Evolutionary conservation across 2,113 vertebrate genomes (phyloP).

Genomic region (Sisor rabdophorus): DNA sequence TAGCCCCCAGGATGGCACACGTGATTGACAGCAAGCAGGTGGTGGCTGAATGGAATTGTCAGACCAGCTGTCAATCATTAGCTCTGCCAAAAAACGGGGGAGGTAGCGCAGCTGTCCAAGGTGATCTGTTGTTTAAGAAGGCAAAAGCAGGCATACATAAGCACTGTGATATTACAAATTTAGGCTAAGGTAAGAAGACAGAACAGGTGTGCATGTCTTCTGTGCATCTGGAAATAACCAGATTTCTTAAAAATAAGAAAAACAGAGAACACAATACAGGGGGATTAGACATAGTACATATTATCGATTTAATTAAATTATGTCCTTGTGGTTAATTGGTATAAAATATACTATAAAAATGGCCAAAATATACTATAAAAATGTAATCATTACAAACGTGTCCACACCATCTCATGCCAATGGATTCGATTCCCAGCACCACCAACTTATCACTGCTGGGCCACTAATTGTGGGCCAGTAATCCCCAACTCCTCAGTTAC

Average conservation of each 20-base stretch:
- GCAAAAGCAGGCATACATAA: conserved; percentile 32
- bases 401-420: background rate
- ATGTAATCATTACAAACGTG: background rate
- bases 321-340: background rate
- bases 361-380: background rate
- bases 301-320: background rate
- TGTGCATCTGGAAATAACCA: background rate
- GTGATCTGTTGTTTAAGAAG: conserved; percentile 73
- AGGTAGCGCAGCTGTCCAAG: conserved; percentile 72
- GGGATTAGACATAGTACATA: background rate
- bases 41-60: conserved; percentile 80
- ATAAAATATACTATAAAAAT: no score
- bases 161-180: conserved; percentile 30
- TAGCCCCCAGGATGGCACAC: conserved; percentile 79
- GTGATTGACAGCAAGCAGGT: conserved; percentile 86
- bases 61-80: conserved; percentile 70
- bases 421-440: background rate
- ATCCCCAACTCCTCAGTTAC: no score
- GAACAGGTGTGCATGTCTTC: conserved; percentile 20
- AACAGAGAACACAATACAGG: background rate
- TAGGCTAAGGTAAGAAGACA: background rate
- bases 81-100: conserved; percentile 64
- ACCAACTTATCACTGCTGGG: no score
- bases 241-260: background rate
- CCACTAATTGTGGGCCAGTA: no score